Evolutionary conservation across 2,888 invertebrate genomes (phyloP), one percentile per base, ranked within the genome.

Genomic region (Mayetiola destructor): DNA sequence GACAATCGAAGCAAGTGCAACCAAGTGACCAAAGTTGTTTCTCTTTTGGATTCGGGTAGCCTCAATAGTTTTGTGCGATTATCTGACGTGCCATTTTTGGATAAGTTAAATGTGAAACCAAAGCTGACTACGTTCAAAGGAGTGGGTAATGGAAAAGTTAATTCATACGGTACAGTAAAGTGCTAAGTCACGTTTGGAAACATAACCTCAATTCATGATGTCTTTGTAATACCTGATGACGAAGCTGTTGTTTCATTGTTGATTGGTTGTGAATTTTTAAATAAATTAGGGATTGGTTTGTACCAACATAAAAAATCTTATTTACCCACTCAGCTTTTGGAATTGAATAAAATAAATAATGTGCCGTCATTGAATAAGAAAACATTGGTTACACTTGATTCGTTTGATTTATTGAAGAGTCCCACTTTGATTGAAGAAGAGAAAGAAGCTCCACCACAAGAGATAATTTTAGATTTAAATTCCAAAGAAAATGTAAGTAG

Each of bases 11-110:
- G 20, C 20, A 39, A 39, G 29, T 27, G 27, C 4, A 29, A 12
- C 3, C 16, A 27, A 27, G 4, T n/a, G 8, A 27, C n/a, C 12
- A 8, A n/a, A 16, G 3, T 52, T n/a, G 14, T 16, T 16, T 14
- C 16, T n/a, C 10, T 52, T n/a, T 52, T 52, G 23, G 52, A 52
- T 52, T 29, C 29, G 5, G 52, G 52, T 29, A 52, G 52, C 30
- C 29, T 30, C 6, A 16, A 16, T 27, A 29, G 29, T n/a, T 20
- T 23, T 29, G 14, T 29, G 8, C 23, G 16, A 20, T 8, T 2
- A 16, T 29, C 16, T 6, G 3, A 30, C 6, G 27, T 52, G 8
- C 52, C 52, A 29, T n/a, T 5, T 5, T 3, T n/a, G n/a, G n/a
- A n/a, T 39, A 52, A 52, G 14, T 16, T 21, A 29, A 23, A 23